phyloP scores from a whole-genome alignment of 2,888 invertebrate genomes.

The Thecophora atra region DNA sequence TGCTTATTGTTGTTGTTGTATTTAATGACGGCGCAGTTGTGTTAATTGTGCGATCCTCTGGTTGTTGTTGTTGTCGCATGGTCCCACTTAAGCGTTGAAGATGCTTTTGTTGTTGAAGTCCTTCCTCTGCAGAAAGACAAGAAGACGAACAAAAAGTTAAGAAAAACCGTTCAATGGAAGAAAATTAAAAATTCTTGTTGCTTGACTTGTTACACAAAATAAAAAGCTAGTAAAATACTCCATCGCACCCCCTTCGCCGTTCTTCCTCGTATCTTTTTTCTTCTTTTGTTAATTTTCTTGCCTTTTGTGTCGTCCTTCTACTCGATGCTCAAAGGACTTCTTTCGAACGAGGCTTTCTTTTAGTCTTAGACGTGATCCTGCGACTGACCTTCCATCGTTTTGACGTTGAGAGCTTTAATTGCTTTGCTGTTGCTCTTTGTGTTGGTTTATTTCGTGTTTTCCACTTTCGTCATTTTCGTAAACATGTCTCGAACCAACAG shows the following conservation, averaged over 20 bases:
- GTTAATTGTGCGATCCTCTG: slow-evolving; percentile 59
- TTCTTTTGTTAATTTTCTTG: too few relatives aligned
- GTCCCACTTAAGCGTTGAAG: slow-evolving; percentile 46
- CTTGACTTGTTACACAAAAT: slow-evolving; percentile 20
- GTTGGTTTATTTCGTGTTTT: neutral
- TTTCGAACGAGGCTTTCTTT: too few relatives aligned
- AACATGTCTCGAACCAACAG: slow-evolving; percentile 14
- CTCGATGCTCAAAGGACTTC: too few relatives aligned
- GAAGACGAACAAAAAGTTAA: neutral
- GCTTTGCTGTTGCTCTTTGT: neutral
- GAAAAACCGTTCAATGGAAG: neutral
- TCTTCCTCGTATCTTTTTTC: too few relatives aligned
- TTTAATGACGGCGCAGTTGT: slow-evolving; percentile 61
- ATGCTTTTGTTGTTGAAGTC: slow-evolving; percentile 41
- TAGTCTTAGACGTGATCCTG: too few relatives aligned
- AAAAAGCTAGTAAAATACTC: too few relatives aligned
- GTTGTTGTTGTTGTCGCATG: slow-evolving; percentile 45
- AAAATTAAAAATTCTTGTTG: slow-evolving; percentile 26
- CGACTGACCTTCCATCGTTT: too few relatives aligned
- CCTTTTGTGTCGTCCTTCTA: too few relatives aligned
- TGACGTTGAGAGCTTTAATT: neutral
- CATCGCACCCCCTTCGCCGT: too few relatives aligned
- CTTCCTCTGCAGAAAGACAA: neutral
- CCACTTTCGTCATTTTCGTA: neutral
- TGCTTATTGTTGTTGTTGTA: slow-evolving; percentile 45